Evolutionary conservation across 2,888 invertebrate species (phyloP).

Genomic region (Sycophila texana): DNA sequence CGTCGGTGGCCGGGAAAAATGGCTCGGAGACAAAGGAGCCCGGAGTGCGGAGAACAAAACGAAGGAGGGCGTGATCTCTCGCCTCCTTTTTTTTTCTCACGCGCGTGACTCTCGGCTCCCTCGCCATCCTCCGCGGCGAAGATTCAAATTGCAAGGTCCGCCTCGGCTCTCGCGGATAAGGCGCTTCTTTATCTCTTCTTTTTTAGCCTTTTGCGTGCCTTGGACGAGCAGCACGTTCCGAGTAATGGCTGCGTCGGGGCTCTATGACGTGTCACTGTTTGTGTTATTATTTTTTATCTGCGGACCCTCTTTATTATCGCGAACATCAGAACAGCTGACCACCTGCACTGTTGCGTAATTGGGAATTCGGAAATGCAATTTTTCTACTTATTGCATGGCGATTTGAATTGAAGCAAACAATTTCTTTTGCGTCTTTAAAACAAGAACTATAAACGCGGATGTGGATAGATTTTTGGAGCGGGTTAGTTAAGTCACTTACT

Average conservation of each 20-base stretch:
- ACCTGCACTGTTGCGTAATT: background rate
- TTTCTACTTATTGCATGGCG: too few relatives aligned
- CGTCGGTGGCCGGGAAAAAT: conserved; percentile 3
- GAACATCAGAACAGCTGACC: conserved; percentile 10
- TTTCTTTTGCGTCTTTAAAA: too few relatives aligned
- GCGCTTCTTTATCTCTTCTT: conserved; percentile 2
- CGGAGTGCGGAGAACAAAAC: background rate
- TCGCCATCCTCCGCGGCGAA: conserved; percentile 8
- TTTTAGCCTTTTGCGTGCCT: conserved; percentile 17
- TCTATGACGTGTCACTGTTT: conserved; percentile 37
- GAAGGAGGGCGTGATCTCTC: background rate
- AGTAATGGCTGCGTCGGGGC: conserved; percentile 19
- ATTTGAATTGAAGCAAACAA: too few relatives aligned
- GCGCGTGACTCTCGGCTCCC: conserved; percentile 33
- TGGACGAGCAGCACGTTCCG: conserved; percentile 1
- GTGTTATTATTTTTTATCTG: conserved; percentile 48
- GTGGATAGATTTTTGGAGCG: too few relatives aligned
- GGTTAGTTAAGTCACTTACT: too few relatives aligned
- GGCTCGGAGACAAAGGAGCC: conserved; percentile 19
- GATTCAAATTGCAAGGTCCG: conserved; percentile 40
- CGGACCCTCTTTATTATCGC: conserved; percentile 18
- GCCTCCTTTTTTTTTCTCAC: conserved; percentile 40
- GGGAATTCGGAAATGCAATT: too few relatives aligned
- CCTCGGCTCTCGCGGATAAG: conserved; percentile 23
- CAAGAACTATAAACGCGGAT: too few relatives aligned